Base-by-base conservation (phyloP, 2,888 invertebrate genomes). In the Mimumesa dahlbomi region DNA sequence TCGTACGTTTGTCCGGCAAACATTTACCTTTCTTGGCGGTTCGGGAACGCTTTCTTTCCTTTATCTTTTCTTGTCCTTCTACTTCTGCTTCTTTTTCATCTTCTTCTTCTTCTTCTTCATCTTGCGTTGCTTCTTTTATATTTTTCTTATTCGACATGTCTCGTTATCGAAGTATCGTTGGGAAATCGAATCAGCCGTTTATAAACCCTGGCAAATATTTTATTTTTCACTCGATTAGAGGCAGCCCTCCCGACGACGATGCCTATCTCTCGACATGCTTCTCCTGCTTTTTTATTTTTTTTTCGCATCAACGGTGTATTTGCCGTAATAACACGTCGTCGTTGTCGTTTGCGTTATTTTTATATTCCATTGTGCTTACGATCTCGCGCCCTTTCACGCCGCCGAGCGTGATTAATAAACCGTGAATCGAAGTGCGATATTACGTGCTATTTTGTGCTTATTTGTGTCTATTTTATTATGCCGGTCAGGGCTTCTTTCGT, bases 191-290 rank as follows among this genome's bases (percentile, higher is more conserved):
- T 50, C 45, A 19, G n/a, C 19, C 49, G 34, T 45, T 38, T 50
- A 25, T 54, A 7, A 25, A 52, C 46, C 18, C 22, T 29, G 21
- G 66, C 59, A 61, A 69, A 61, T 45, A 50, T 66, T 53, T 53
- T 61, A 40, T 58, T 68, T 52, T 21, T 42, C 67, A 36, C 54
- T 38, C 69, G 66, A 66, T 69, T 66, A 50, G 66, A 69, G 59
- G 59, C n/a, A n/a, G n/a, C n/a, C n/a, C n/a, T n/a, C n/a, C n/a
- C n/a, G n/a, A n/a, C n/a, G n/a, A n/a, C n/a, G n/a, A n/a, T n/a
- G n/a, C n/a, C n/a, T n/a, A n/a, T n/a, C n/a, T n/a, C n/a, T n/a
- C n/a, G n/a, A n/a, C n/a, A n/a, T n/a, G n/a, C 61, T 34, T n/a
- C 34, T 34, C 34, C 34, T n/a, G 3, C 34, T 7, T n/a, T 29